Base-by-base conservation (phyloP, 2,888 invertebrate genomes). In the Cinara cedri region DNA sequence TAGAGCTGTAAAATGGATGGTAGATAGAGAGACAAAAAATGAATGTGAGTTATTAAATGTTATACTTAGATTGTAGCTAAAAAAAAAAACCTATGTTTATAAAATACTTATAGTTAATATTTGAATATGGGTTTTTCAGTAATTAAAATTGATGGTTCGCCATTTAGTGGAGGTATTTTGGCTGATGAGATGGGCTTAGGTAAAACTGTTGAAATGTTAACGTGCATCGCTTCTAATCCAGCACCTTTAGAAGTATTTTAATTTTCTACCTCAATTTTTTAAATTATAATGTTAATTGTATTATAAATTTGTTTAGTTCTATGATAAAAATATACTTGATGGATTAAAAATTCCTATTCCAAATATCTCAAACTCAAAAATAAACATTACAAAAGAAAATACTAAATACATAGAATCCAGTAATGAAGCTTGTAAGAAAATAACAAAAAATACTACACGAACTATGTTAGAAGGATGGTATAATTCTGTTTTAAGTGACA, bases 171-270 rank as follows among this genome's bases (percentile, higher is more conserved):
- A 84, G 97, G 96, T 0, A 97, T 98, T 84, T 87, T 98, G 82
- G 98, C 97, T 0, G 98, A 98, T 86, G 98, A 98, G 88, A 98
- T 98, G 98, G 96, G 96, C 0, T 87, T 97, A 2, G 96, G 96
- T 10, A 97, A 97, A 87, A 97, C 97, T 0, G 92, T 97, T 82
- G 96, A 97, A 86, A 92, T 96, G 26, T 95, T 97, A 82, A 91
- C 96, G 0, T 96, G 81, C 57, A 81, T 81, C 3, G 42, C 81
- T 46, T 42, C 60, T 16, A 62, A 81, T 74, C 19, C 62, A 26
- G 60, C 78, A 21, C 70, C 78, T 24, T 10, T 60, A 16, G 70
- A 78, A 51, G 78, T 78, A 78, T n/a, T 46, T 57, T n/a, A 62
- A 26, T 49, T 62, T 26, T n/a, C 46, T 57, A 66, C 1, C 9